A percentile compares a stretch with the other conserved stretches of the same genome.
These are phyloP conservation scores for Drosophila asahinai DNA, from an alignment of 1,140 invertebrate species.

Conservation along the genomic window DNA sequence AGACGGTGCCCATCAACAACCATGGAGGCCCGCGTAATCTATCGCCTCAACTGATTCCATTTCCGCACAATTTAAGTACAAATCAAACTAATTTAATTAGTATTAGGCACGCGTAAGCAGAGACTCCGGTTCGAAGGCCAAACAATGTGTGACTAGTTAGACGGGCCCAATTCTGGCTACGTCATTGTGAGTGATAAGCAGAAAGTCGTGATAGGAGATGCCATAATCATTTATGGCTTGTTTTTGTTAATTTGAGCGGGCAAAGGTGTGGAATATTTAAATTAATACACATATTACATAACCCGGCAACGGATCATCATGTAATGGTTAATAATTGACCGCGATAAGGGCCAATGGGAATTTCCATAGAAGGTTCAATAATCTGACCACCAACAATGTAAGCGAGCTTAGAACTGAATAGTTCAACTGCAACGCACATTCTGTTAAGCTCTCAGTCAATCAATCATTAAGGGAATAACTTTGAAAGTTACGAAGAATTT, in stretches of 20 bases:
- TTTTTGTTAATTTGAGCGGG: constrained; percentile 25
- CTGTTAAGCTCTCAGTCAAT: too few relatives aligned
- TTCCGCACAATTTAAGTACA: constrained; percentile 51
- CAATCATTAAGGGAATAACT: too few relatives aligned
- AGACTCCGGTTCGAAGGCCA: constrained; percentile 20
- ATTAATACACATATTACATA: constrained; percentile 16
- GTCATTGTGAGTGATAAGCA: constrained; percentile 50
- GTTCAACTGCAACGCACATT: background rate
- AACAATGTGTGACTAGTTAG: constrained; percentile 34
- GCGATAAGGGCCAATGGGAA: constrained; percentile 20
- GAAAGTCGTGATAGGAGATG: constrained; percentile 18
- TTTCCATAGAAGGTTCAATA: background rate
- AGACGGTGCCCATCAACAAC: constrained; percentile 21
- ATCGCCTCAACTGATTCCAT: constrained; percentile 3
- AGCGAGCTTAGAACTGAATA: background rate
- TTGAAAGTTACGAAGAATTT: too few relatives aligned
- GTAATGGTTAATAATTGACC: background rate
- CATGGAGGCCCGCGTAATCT: constrained; percentile 4
- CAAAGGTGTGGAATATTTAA: constrained; percentile 33
- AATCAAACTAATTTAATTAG: constrained; percentile 41
- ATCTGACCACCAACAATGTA: constrained; percentile 18
- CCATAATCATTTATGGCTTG: constrained; percentile 12
- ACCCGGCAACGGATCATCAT: background rate
- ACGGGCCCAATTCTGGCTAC: constrained; percentile 48
- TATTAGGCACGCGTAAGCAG: constrained; percentile 35